phyloP scores from a whole-genome alignment of 2,797 vertebrate species.

The Picus viridis region DNA sequence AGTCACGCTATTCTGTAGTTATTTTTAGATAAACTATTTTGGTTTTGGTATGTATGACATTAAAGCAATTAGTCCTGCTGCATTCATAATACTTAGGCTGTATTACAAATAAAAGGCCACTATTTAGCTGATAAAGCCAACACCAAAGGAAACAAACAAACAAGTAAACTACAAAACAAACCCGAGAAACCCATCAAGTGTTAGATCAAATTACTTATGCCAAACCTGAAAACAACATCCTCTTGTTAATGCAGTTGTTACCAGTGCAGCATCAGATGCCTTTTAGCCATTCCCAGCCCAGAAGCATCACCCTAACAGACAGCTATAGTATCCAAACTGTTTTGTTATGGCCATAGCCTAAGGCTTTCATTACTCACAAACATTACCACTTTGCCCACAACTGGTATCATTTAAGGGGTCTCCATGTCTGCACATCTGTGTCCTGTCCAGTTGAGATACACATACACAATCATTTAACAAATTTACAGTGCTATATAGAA shows the following conservation, averaged over 20 bases:
- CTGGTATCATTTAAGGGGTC: neutral
- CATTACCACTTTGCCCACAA: neutral
- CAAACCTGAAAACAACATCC: neutral
- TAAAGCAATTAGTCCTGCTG: neutral
- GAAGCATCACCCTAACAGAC: neutral
- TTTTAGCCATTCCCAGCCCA: neutral
- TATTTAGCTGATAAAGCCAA: neutral
- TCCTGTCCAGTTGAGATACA: neutral
- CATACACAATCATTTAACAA: neutral
- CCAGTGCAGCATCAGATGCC: neutral
- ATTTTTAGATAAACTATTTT: neutral
- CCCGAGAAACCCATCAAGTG: no score
- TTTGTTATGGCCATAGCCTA: neutral
- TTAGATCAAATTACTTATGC: neutral
- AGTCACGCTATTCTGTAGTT: neutral
- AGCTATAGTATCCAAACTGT: neutral
- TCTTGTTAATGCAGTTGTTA: neutral
- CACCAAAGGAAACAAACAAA: neutral
- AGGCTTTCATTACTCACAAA: neutral
- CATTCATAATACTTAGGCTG: neutral
- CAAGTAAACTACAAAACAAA: no score
- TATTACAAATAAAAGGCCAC: no score
- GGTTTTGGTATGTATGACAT: neutral
- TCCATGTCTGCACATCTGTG: neutral
- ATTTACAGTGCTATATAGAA: neutral